phyloP scores from a whole-genome alignment of 2,797 vertebrate genomes.

The Tragelaphus oryx region DNA sequence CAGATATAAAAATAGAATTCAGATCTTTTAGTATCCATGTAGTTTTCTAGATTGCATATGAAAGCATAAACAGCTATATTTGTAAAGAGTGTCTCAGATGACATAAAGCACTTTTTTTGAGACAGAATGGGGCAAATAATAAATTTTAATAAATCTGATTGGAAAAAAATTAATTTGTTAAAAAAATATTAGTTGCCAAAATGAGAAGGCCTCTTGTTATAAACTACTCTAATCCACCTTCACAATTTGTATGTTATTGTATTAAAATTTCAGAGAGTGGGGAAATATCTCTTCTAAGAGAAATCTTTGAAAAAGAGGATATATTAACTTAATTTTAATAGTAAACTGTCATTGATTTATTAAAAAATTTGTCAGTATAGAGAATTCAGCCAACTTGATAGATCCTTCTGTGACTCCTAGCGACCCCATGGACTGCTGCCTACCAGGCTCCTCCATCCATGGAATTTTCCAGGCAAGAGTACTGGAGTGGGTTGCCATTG shows the following conservation, averaged over 20 bases:
- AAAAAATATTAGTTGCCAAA: not conserved
- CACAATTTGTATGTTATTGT: not conserved
- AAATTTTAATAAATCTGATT: not conserved
- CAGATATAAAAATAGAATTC: conserved; percentile 54
- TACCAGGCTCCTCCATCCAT: too few relatives aligned
- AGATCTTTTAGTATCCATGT: conserved; percentile 12
- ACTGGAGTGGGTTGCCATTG: too few relatives aligned
- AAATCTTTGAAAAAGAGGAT: not conserved
- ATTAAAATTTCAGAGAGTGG: not conserved
- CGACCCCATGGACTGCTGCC: too few relatives aligned
- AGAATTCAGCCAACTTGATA: not conserved
- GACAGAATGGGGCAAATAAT: not conserved
- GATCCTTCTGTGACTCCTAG: not conserved
- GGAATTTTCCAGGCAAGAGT: too few relatives aligned
- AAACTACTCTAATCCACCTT: not conserved
- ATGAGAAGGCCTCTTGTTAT: not conserved
- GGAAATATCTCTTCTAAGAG: not conserved
- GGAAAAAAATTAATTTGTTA: not conserved
- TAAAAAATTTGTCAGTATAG: not conserved
- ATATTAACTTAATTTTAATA: not conserved
- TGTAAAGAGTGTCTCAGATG: not conserved
- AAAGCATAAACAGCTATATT: not conserved
- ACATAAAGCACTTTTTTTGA: not conserved
- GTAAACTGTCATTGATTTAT: not conserved
- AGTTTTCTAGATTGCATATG: conserved; percentile 9